Evolutionary conservation across 1,140 invertebrate genomes (phyloP).

Genomic region (Lasaia peninsularis): DNA sequence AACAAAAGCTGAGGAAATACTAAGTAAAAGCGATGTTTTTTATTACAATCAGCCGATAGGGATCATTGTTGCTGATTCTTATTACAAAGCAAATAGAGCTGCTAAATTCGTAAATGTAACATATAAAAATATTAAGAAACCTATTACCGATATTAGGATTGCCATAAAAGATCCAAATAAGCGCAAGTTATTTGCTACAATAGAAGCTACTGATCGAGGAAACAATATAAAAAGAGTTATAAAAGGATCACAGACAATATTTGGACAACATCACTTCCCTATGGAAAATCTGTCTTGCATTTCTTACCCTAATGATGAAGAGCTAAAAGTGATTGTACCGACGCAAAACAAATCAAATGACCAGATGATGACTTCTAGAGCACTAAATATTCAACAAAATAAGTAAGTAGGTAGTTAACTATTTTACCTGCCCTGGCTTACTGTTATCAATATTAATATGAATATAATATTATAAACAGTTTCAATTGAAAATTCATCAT

Average conservation of each 20-base stretch:
- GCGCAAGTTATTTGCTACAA: slow-evolving; percentile 47
- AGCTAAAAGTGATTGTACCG: slow-evolving; percentile 69
- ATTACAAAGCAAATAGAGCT: slow-evolving; percentile 81
- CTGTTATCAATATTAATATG: too few relatives aligned
- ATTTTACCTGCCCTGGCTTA: too few relatives aligned
- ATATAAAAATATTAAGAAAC: slow-evolving; percentile 62
- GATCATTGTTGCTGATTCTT: slow-evolving; percentile 83
- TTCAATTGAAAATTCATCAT: too few relatives aligned
- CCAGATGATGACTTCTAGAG: slow-evolving; percentile 76
- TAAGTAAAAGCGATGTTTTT: slow-evolving; percentile 72
- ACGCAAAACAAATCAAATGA: slow-evolving; percentile 80
- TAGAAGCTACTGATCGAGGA: slow-evolving; percentile 33
- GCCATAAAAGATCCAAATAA: slow-evolving; percentile 35
- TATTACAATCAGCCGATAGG: slow-evolving; percentile 87
- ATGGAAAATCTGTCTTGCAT: slow-evolving; percentile 80
- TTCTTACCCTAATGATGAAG: slow-evolving; percentile 81
- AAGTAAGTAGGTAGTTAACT: too few relatives aligned
- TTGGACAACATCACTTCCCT: slow-evolving; percentile 54
- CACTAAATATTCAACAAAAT: slow-evolving; percentile 72
- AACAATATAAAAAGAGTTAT: slow-evolving; percentile 58
- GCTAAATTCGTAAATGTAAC: slow-evolving; percentile 81
- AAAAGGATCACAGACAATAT: slow-evolving; percentile 40
- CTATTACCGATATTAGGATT: slow-evolving; percentile 37
- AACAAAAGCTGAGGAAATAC: slow-evolving; percentile 75
- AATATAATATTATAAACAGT: too few relatives aligned